Evolutionary conservation across 2,113 vertebrate genomes (phyloP), one percentile per base, ranked within the genome.

Genomic region (Craseonycteris thonglongyai): DNA sequence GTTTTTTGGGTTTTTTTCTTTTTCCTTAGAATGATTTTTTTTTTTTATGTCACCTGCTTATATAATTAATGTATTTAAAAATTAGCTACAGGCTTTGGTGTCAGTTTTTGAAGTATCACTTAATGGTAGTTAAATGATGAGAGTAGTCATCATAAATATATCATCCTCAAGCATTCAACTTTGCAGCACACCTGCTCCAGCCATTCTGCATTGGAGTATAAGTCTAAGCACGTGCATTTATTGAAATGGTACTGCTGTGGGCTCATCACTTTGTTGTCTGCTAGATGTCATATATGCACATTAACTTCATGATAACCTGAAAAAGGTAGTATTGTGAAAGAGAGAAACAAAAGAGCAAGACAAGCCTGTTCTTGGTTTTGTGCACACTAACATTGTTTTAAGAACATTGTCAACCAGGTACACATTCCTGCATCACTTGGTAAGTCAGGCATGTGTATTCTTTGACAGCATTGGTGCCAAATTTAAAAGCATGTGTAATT

Each of bases 81-180:
- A 95, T 93, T 58, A 97, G 61, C 69, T 86, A 51, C 51, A 1
- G 88, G 94, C 95, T 97, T 92, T 84, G 72, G 94, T 98, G 95
- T 96, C 92, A 79, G 22, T 96, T 96, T 96, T 96, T 88, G 35
- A 95, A 30, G 95, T 97, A 83, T 97, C 92, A 75, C 72, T 96
- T 90, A 87, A 47, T 33, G 74, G 38, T 85, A 90, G 80, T 38
- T 94, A 94, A 96, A 58, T 93, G 72, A 87, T 66, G 51, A 93
- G 71, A 68, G 24, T 21, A 92, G 49, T 21, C 49, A 94, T 14
- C 59, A 75, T 95, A 79, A 93, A 6, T 47, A 35, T 1, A 4
- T 38, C 95, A 72, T 81, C 94, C 16, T 94, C 84, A 80, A 74
- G 35, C 42, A 92, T 79, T 87, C 40, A 63, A 56, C 58, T 92